A percentile compares a stretch with the other conserved stretches of the same genome.
phyloP scores from a whole-genome alignment of 2,888 invertebrate genomes.

The Ormyrus rosae region DNA sequence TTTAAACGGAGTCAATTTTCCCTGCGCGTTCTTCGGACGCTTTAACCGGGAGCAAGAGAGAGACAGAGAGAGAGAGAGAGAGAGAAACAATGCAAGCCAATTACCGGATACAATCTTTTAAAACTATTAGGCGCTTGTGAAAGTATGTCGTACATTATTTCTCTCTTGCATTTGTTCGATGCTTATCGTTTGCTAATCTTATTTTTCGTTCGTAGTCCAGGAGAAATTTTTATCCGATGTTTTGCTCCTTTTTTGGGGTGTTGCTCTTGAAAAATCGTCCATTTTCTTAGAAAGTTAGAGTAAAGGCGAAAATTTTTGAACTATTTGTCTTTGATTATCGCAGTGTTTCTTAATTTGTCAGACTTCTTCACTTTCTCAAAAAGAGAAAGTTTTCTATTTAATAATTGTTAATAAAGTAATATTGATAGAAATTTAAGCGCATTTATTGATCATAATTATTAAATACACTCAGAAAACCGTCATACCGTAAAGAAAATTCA shows the following conservation, averaged over 20 bases:
- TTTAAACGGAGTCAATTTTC: too few species aligned
- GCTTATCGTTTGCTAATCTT: background rate
- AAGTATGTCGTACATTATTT: constrained; percentile 7
- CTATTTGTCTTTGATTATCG: background rate
- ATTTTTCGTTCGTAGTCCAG: background rate
- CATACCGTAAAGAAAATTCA: too few species aligned
- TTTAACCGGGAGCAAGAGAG: too few species aligned
- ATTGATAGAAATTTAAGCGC: too few species aligned
- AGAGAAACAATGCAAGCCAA: constrained; percentile 17
- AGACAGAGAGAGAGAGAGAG: too few species aligned
- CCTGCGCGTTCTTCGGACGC: too few species aligned
- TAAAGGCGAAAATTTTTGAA: background rate
- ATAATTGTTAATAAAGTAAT: too few species aligned
- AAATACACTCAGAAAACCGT: too few species aligned
- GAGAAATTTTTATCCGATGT: background rate
- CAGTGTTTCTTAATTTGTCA: background rate
- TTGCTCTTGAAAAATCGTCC: background rate
- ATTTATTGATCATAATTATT: too few species aligned
- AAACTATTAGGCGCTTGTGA: constrained; percentile 8
- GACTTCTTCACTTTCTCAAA: background rate
- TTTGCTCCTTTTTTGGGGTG: background rate
- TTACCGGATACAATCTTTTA: constrained; percentile 24
- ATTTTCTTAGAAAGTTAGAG: background rate
- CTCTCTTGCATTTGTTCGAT: background rate
- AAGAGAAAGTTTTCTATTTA: background rate